These are phyloP conservation scores for Monoplex corrugatus DNA, from an alignment of 2,888 invertebrate species.

Conservation along the genomic window DNA sequence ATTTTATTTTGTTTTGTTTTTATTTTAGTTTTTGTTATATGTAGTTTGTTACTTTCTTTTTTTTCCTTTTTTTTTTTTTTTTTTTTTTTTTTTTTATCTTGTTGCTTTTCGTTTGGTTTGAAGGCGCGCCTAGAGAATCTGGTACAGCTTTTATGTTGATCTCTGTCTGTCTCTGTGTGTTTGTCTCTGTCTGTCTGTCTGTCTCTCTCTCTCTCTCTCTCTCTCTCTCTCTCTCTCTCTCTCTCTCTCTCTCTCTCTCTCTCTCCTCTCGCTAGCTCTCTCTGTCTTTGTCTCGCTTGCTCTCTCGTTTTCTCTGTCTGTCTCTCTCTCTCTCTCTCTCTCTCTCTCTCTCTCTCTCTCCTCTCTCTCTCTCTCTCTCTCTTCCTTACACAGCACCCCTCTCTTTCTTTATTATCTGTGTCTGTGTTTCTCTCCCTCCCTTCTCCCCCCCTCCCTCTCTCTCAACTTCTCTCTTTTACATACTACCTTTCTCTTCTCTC, in stretches of 20 bases:
- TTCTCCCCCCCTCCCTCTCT: no score
- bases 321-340: constrained; percentile 1
- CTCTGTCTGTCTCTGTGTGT: neutral
- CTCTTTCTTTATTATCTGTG: neutral
- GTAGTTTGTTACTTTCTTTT: no score
- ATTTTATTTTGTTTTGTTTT: no score
- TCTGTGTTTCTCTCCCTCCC: neutral
- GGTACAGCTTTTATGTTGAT: no score
- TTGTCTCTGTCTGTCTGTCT: no score
- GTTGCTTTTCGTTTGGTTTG: neutral
- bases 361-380: constrained; percentile 18
- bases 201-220: no score
- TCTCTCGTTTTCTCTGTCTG: neutral
- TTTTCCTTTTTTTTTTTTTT: no score
- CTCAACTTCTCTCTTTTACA: neutral
- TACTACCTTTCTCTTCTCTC: neutral
- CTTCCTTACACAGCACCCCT: neutral
- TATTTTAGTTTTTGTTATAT: no score
- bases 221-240: constrained; percentile 36
- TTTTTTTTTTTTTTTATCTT: no score
- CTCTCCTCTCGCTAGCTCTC: constrained; percentile 26
- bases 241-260: constrained; percentile 27
- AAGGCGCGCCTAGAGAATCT: neutral
- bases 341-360: constrained; percentile 36
- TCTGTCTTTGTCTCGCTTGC: constrained; percentile 2